Conservation (phyloP, 2,797 vertebrate species). For the Taeniopygia guttata region DNA sequence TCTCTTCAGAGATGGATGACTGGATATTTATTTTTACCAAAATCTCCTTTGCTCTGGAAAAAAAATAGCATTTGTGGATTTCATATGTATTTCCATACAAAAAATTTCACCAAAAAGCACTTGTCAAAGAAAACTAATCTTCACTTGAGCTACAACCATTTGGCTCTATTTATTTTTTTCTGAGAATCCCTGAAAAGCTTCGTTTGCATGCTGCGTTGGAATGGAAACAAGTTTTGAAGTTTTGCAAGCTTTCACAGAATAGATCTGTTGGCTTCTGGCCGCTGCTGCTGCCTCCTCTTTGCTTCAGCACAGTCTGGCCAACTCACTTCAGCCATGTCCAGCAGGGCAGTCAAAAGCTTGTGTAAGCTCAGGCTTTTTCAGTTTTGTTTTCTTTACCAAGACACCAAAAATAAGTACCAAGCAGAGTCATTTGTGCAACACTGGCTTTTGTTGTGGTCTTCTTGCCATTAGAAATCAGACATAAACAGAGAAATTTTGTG, state of each 20-base stretch:
- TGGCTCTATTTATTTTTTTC: not conserved
- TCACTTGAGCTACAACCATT: not conserved
- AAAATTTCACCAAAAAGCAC: not conserved
- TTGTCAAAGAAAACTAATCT: slow-evolving; percentile 7
- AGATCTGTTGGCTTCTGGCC: not conserved
- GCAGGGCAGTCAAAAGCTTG: not conserved
- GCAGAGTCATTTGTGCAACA: not conserved
- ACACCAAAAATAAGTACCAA: not conserved
- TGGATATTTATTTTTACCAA: not conserved
- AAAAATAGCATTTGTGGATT: not conserved
- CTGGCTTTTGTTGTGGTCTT: not conserved
- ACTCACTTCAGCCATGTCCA: not conserved
- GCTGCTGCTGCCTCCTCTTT: not conserved
- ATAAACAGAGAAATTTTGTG: not conserved
- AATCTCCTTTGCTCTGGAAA: not conserved
- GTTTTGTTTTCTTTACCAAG: not conserved
- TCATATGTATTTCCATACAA: not conserved
- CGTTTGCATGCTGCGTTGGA: not conserved
- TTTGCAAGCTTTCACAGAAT: not conserved
- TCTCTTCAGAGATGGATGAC: not conserved
- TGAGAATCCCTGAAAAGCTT: not conserved
- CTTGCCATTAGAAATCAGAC: not conserved
- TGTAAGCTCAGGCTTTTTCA: not conserved
- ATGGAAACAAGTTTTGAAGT: not conserved
- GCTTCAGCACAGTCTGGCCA: not conserved